Percentiles rank a stretch among this genome's conserved stretches.
Evolutionary conservation across 1,140 invertebrate species (phyloP).

Genomic region (Aporrectodea caliginosa): DNA sequence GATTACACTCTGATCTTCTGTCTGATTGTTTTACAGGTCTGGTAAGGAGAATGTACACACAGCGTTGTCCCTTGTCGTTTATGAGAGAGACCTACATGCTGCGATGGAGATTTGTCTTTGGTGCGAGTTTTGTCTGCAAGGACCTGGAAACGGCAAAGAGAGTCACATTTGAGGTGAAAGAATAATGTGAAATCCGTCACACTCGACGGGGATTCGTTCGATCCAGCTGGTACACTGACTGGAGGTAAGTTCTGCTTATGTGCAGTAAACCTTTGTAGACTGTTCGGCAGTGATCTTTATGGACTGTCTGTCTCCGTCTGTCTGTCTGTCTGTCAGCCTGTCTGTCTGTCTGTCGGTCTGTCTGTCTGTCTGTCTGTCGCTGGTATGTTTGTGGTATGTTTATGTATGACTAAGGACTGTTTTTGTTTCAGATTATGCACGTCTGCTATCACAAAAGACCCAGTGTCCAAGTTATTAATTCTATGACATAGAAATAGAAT

Average conservation of each 20-base stretch:
- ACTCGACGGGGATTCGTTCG: conserved; percentile 84
- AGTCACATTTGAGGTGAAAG: conserved; percentile 68
- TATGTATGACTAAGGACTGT: too few species aligned
- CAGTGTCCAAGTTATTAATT: too few species aligned
- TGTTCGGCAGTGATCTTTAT: too few species aligned
- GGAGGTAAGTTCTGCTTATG: conserved; percentile 64
- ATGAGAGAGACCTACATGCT: conserved; percentile 64
- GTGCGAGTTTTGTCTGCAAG: conserved; percentile 75
- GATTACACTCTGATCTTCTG: background rate
- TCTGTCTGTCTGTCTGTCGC: too few species aligned
- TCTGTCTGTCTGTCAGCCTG: too few species aligned
- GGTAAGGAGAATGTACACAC: conserved; percentile 72
- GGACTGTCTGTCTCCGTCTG: too few species aligned
- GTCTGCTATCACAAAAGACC: too few species aligned
- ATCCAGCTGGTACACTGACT: conserved; percentile 81
- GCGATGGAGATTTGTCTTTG: conserved; percentile 90
- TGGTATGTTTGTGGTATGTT: too few species aligned
- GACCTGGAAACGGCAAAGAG: conserved; percentile 73
- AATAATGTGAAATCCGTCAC: conserved; percentile 80
- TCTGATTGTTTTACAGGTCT: conserved; percentile 39
- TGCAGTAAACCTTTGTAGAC: too few species aligned
- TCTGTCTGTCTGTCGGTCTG: too few species aligned
- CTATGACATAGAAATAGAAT: conserved; percentile 4
- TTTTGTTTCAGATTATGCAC: too few species aligned
- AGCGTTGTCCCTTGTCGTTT: conserved; percentile 78